Evolutionary conservation across 2,797 vertebrate species (phyloP).

Genomic region (Pogonophryne albipinna): DNA sequence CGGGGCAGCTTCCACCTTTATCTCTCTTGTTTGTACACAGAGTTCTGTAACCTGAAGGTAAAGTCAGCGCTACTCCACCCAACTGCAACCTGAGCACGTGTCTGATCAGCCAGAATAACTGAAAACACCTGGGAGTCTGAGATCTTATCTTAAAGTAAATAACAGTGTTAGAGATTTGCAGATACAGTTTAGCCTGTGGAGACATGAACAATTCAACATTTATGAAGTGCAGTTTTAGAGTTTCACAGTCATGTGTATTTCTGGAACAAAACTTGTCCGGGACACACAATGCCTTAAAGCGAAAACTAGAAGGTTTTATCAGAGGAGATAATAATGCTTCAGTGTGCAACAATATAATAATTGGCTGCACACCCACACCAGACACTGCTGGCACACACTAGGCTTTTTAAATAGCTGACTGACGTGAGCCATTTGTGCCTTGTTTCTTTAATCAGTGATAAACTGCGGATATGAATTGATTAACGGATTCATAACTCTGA

Average conservation of each 20-base stretch:
- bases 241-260: neutral
- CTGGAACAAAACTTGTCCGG: conserved; percentile 12
- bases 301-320: conserved; percentile 33
- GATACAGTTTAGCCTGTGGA: neutral
- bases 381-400: neutral
- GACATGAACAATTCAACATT: conserved; percentile 3
- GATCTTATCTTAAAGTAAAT: neutral
- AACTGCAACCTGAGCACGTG: neutral
- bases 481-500: neutral
- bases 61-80: neutral
- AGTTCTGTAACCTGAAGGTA: neutral
- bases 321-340: conserved; percentile 18
- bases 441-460: conserved; percentile 9
- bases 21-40: neutral
- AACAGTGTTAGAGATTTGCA: neutral
- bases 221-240: neutral
- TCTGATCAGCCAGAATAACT: neutral
- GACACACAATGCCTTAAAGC: conserved; percentile 18
- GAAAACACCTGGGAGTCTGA: neutral
- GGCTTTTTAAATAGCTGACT: conserved; percentile 10
- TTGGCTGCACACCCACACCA: conserved; percentile 39
- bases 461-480: conserved; percentile 8
- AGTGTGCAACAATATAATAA: conserved; percentile 36
- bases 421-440: neutral
- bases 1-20: neutral